These are phyloP conservation scores for Orchesellides sinensis DNA, from an alignment of 2,888 invertebrate species.

Conservation along the genomic window DNA sequence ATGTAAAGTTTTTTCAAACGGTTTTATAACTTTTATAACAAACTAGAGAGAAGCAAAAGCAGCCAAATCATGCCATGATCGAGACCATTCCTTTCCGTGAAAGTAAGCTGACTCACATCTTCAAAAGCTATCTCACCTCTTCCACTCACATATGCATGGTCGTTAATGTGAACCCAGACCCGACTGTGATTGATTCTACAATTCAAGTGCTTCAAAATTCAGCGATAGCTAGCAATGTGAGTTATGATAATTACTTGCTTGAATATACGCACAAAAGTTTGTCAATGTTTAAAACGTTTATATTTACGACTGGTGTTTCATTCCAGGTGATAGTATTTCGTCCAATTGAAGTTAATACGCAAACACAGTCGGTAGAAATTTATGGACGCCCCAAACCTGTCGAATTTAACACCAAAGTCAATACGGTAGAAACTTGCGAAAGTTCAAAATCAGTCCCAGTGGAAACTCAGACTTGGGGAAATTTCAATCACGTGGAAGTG, in stretches of 20 bases:
- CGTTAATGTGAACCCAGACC: conserved; percentile 84
- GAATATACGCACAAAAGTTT: not conserved
- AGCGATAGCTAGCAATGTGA: conserved; percentile 80
- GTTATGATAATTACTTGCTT: not conserved
- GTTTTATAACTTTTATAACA: too few relatives aligned
- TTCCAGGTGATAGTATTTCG: conserved; percentile 50
- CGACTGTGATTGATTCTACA: conserved; percentile 87
- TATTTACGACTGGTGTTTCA: not conserved
- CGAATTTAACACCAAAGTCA: not conserved
- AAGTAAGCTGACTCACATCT: conserved; percentile 91
- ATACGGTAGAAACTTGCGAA: too few relatives aligned
- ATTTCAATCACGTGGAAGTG: too few relatives aligned
- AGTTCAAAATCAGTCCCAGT: too few relatives aligned
- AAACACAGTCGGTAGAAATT: not conserved
- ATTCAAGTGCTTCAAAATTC: conserved; percentile 89
- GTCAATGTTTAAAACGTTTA: not conserved
- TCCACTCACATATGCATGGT: conserved; percentile 87
- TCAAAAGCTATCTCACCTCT: conserved; percentile 88
- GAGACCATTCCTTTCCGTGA: conserved; percentile 84
- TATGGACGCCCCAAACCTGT: not conserved
- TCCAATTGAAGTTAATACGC: conserved; percentile 22
- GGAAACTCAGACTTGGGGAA: too few relatives aligned
- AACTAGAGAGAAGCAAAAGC: conserved; percentile 76
- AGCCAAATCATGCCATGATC: conserved; percentile 74
- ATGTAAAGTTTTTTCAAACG: too few relatives aligned